Evolutionary conservation across 2,888 invertebrate species (phyloP).

Genomic region (Nomada ferruginata): DNA sequence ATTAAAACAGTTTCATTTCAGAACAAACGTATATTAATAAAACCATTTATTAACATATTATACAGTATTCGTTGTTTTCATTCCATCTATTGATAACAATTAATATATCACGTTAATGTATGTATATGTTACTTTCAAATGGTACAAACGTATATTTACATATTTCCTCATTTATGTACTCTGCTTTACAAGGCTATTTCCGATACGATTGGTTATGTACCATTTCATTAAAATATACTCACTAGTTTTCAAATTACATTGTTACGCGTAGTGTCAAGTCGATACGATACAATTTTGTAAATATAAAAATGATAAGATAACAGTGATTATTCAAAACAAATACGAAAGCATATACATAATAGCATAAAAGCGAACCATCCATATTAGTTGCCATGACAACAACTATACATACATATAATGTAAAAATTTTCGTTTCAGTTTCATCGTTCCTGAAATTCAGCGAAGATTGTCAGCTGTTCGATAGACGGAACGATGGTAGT

Average conservation of each 20-base stretch:
- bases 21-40: no score
- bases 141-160: no score
- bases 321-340: background rate
- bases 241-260: background rate
- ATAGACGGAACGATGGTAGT: slow-evolving; percentile 69
- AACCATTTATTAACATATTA: no score
- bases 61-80: no score
- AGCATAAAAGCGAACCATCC: background rate
- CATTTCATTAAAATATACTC: background rate
- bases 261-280: background rate
- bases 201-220: background rate
- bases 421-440: slow-evolving; percentile 67
- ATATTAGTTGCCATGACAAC: slow-evolving; percentile 53
- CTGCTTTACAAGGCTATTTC: background rate
- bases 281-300: background rate
- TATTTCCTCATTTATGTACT: no score
- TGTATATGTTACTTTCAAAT: no score
- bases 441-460: slow-evolving; percentile 66
- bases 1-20: no score
- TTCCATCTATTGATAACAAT: no score
- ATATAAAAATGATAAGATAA: background rate
- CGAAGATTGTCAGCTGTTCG: slow-evolving; percentile 75
- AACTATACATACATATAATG: background rate
- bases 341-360: background rate
- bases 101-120: no score